Evolutionary conservation across 2,797 vertebrate genomes (phyloP).

Genomic region (Danionella dracula): DNA sequence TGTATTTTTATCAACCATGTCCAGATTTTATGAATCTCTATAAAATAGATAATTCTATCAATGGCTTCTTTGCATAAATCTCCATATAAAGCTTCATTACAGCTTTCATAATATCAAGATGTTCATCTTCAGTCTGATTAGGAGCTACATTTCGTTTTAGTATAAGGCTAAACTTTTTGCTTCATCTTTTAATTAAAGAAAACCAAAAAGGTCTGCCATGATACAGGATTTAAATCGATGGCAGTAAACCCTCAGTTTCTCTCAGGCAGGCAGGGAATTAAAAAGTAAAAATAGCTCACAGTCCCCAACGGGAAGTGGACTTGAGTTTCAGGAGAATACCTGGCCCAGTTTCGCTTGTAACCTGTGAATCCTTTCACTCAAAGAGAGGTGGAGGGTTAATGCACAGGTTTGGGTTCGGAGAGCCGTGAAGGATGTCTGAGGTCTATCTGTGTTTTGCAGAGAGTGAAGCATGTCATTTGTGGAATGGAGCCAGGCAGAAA

Average conservation of each 20-base stretch:
- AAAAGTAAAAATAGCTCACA: conserved; percentile 33
- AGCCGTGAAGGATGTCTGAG: conserved; percentile 36
- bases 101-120: no score
- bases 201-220: no score
- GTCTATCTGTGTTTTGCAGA: conserved; percentile 62
- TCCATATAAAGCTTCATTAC: no score
- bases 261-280: conserved; percentile 17
- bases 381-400: conserved; percentile 27
- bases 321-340: conserved; percentile 37
- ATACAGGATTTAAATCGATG: not conserved
- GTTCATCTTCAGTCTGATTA: no score
- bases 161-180: no score
- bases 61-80: no score
- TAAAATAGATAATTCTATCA: no score
- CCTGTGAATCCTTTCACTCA: not conserved
- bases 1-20: no score
- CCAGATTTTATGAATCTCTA: no score
- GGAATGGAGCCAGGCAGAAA: conserved; percentile 50
- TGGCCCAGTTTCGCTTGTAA: conserved; percentile 42
- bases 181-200: no score
- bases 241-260: conserved; percentile 5
- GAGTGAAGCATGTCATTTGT: conserved; percentile 61
- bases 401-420: conserved; percentile 19
- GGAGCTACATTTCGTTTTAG: no score
- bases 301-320: conserved; percentile 31